phyloP scores from a whole-genome alignment of 2,888 invertebrate species.

The Ceriagrion tenellum region DNA sequence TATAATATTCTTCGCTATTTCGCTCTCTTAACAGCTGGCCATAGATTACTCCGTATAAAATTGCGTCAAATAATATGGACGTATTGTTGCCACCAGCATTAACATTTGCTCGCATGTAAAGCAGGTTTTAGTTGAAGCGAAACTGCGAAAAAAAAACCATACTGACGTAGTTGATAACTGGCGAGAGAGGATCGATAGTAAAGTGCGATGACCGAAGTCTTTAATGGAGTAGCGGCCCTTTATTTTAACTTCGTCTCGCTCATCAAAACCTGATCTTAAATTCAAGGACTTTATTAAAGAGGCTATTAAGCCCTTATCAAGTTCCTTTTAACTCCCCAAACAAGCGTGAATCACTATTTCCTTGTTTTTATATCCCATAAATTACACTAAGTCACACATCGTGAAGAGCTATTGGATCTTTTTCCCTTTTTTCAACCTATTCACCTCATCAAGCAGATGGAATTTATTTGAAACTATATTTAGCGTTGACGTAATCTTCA shows the following conservation, averaged over 20 bases:
- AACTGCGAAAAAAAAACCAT: background rate
- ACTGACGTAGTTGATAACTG: background rate
- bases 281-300: constrained; percentile 16
- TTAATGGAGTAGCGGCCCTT: background rate
- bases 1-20: background rate
- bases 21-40: background rate
- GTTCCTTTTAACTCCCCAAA: background rate
- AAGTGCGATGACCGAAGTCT: background rate
- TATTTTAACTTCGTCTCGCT: background rate
- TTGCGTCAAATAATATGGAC: background rate
- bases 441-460: background rate
- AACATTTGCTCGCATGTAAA: background rate
- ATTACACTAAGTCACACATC: background rate
- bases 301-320: background rate
- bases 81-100: background rate
- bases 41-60: background rate
- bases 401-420: background rate
- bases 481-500: background rate
- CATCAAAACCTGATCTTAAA: background rate
- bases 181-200: background rate
- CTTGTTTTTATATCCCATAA: background rate
- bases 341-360: background rate
- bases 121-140: background rate
- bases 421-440: background rate
- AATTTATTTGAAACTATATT: background rate